A percentile compares a stretch with the other conserved stretches of the same genome.
Conservation (phyloP, 2,888 invertebrate species). For the Cephalotes varians region DNA sequence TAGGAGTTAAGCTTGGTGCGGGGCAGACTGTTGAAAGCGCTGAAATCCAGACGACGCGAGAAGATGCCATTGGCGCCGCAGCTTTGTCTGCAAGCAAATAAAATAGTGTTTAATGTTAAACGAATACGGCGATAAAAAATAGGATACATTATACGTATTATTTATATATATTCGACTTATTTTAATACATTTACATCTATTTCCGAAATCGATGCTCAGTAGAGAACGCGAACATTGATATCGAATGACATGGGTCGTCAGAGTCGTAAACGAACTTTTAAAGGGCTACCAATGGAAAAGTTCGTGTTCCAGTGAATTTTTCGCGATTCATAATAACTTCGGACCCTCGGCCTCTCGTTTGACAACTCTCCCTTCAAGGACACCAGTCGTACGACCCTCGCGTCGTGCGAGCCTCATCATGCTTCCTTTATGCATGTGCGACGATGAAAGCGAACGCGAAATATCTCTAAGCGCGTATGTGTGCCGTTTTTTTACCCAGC, state of each 20-base stretch:
- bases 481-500: background rate
- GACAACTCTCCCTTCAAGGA: constrained; percentile 54
- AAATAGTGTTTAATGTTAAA: constrained; percentile 4
- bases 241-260: background rate
- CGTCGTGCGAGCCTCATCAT: constrained; percentile 50
- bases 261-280: constrained; percentile 49
- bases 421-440: constrained; percentile 56
- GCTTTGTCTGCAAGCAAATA: constrained; percentile 89
- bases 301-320: constrained; percentile 50
- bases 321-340: constrained; percentile 65
- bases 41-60: constrained; percentile 96
- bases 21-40: constrained; percentile 97
- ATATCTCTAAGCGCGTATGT: constrained; percentile 17
- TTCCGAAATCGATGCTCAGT: background rate
- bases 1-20: constrained; percentile 99
- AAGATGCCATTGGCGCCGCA: constrained; percentile 97
- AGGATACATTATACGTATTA: background rate
- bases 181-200: background rate
- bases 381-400: constrained; percentile 25
- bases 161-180: background rate
- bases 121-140: background rate
- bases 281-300: constrained; percentile 45
- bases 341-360: constrained; percentile 44
- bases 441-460: constrained; percentile 50
- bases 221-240: background rate